Conservation (phyloP, 1,140 invertebrate genomes). For the Protaetia brevitarsis region DNA sequence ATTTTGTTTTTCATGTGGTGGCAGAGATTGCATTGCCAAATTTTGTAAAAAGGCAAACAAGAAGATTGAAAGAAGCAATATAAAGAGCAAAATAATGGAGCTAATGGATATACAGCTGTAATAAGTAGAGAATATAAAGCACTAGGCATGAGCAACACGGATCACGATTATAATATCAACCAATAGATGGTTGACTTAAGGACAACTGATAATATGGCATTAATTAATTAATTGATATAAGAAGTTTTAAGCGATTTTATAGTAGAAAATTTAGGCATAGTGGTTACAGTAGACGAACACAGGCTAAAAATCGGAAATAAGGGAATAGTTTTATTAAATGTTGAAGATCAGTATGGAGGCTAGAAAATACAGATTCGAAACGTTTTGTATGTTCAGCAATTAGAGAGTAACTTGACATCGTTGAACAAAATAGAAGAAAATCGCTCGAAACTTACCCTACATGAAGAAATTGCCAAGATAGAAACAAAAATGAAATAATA, state of each 20-base stretch:
- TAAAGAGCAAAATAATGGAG: not conserved
- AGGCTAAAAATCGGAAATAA: not conserved
- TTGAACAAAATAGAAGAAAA: not conserved
- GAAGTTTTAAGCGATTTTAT: not conserved
- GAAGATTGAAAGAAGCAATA: not conserved
- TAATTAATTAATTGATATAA: too few relatives aligned
- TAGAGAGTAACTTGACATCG: not conserved
- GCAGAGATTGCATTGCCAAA: not conserved
- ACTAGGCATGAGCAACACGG: not conserved
- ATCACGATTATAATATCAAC: not conserved
- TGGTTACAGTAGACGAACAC: not conserved
- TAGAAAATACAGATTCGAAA: not conserved
- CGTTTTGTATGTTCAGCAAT: not conserved
- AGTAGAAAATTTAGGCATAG: not conserved
- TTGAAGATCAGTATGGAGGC: not conserved
- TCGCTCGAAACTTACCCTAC: not conserved
- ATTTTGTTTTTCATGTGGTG: not conserved
- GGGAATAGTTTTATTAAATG: not conserved
- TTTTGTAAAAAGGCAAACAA: not conserved
- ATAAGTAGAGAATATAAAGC: not conserved
- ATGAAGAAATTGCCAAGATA: not conserved
- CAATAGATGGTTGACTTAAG: not conserved
- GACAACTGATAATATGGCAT: not conserved
- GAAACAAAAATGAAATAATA: not conserved
- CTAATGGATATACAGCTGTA: not conserved